Base-by-base conservation (phyloP, 2,888 invertebrate genomes). In the Pemphredon lugubris region DNA sequence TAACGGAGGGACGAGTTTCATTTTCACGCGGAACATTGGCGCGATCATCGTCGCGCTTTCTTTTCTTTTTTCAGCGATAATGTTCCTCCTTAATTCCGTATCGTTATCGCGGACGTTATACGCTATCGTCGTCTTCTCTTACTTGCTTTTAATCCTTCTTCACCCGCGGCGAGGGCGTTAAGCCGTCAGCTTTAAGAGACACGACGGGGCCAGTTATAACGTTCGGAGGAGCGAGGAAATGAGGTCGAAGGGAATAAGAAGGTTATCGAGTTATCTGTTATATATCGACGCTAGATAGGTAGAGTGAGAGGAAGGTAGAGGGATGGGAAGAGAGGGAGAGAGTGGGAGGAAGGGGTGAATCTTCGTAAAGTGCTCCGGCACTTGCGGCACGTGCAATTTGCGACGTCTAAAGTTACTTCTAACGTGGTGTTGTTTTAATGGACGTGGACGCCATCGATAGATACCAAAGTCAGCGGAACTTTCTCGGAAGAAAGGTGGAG, bases 221-320 rank as follows among this genome's bases (percentile, higher is more conserved):
- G 59, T 72, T 66, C 65, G 68, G n/a, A 68, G 59, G 59, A 51
- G 55, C 23, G 30, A 55, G 37, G 47, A 61, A 73, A 75, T 18
- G 68, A 72, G 77, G 76, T 75, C 65, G 69, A 63, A 72, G 53
- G 68, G 66, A 78, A 79, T 79, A 75, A 79, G 80, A 67, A 73
- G 73, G 63, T 79, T 78, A 79, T 78, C 77, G 76, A 80, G 73
- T 79, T 78, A 79, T 72, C 73, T 66, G 69, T 66, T n/a, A 71
- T 75, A 77, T 75, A 77, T 77, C 76, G 75, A 18, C 66, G 50
- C 3, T 34, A 39, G 59, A 65, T 60, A 54, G 66, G 70, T n/a
- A n/a, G n/a, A n/a, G n/a, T n/a, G n/a, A n/a, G n/a, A n/a, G n/a
- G n/a, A n/a, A n/a, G n/a, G n/a, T n/a, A n/a, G n/a, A n/a, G n/a